A percentile compares a stretch with the other conserved stretches of the same genome.
Conservation (phyloP, 2,797 vertebrate genomes). For the Capromys pilorides region DNA sequence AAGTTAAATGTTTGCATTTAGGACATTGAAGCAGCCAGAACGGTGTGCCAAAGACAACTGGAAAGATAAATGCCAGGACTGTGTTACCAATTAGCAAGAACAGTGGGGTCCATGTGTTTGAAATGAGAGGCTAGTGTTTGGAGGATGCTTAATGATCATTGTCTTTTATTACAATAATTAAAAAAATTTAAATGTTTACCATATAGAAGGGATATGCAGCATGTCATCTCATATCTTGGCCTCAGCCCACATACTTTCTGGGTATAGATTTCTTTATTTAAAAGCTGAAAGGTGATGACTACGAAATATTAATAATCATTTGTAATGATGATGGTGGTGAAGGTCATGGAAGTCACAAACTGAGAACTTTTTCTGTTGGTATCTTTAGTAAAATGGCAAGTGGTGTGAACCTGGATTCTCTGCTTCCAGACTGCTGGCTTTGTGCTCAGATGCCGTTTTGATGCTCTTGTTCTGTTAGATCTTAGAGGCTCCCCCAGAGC, state of each 20-base stretch:
- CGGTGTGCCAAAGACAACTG: neutral
- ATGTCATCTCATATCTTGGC: neutral
- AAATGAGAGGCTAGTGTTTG: neutral
- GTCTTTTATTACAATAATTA: neutral
- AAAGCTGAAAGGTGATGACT: neutral
- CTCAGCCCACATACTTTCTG: neutral
- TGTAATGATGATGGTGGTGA: neutral
- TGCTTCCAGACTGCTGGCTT: neutral
- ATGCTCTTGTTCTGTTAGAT: neutral
- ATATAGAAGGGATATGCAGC: neutral
- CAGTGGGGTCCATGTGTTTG: neutral
- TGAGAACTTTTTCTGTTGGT: neutral
- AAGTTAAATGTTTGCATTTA: neutral
- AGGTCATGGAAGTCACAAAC: neutral
- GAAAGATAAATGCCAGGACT: neutral
- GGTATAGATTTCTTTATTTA: neutral
- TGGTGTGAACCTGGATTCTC: neutral
- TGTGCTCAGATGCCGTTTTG: neutral
- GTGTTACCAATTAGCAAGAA: neutral
- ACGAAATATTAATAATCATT: neutral
- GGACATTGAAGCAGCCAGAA: neutral
- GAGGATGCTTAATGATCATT: neutral
- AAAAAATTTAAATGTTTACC: neutral
- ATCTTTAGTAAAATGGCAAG: neutral
- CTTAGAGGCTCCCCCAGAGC: neutral